phyloP scores from a whole-genome alignment of 2,113 vertebrate species.

The Sorex araneus region DNA sequence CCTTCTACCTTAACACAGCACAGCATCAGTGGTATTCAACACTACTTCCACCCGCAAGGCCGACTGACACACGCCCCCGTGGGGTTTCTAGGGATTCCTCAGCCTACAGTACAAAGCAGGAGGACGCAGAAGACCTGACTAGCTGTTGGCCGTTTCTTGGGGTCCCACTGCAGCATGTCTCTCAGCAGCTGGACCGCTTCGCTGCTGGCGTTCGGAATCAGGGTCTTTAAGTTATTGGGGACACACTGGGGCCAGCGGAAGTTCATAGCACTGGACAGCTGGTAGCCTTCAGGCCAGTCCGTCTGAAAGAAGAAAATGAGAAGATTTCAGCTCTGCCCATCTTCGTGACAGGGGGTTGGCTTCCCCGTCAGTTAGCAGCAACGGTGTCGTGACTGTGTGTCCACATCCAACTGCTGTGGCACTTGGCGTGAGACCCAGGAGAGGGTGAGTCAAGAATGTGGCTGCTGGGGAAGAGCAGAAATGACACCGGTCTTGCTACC shows the following conservation, averaged over 20 bases:
- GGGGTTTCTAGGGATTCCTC: background rate
- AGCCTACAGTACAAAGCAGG: conserved; percentile 25
- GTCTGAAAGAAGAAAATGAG: conserved; percentile 86
- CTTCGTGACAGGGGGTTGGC: background rate
- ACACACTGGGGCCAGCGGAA: conserved; percentile 92
- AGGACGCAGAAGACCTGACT: conserved; percentile 89
- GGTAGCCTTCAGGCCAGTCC: conserved; percentile 93
- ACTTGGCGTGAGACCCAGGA: no score
- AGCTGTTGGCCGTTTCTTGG: conserved; percentile 92
- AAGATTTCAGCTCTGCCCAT: background rate
- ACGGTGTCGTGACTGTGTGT: accelerated
- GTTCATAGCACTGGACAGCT: conserved; percentile 90
- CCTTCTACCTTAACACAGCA: background rate
- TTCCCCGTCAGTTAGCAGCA: background rate
- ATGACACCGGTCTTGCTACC: background rate
- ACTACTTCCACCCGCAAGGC: background rate
- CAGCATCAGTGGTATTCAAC: background rate
- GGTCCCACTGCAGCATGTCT: conserved; percentile 93
- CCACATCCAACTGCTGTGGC: accelerated
- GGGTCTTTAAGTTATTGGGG: conserved; percentile 91
- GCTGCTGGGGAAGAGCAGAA: background rate
- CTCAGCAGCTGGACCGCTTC: conserved; percentile 92
- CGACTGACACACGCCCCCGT: background rate
- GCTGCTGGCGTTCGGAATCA: conserved; percentile 91
- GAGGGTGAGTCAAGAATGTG: background rate